Base-by-base conservation (phyloP, 2,113 vertebrate species). In the Leucosticte australis region DNA sequence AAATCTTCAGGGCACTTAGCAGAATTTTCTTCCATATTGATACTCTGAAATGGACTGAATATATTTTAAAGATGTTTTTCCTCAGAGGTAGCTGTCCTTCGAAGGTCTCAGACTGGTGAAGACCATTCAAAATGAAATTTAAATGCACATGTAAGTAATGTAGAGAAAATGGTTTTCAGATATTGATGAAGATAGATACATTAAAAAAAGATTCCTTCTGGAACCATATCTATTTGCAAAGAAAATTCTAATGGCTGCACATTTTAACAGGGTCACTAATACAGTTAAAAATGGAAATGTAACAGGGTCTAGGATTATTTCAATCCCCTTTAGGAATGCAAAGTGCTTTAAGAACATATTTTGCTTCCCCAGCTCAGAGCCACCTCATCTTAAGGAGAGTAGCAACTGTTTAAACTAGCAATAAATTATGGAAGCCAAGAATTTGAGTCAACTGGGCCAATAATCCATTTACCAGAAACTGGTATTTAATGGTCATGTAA, bases 241-340 rank as follows among this genome's bases (percentile, higher is more conserved):
- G 41, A 89, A 92, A 89, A 90, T 41, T 94, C 50, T 92, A 94
- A 95, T 92, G 91, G 47, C 70, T 90, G 52, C 42, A 62, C 44
- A 56, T 92, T 90, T 90, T 87, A 91, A 80, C 57, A 95, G 60
- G 37, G 49, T 89, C 81, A 56, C 76, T 94, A 95, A 96, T 94
- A 92, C 90, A 80, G 82, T 94, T 95, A 87, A 92, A 95, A 95
- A 94, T 74, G 63, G 76, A 96, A 94, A 91, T 94, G 21, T 85
- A 94, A 89, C 53, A 89, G 91, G 60, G 55, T 85, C 86, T 92
- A 92, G 74, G 76, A 94, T 85, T 89, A 82, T 41, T 92, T 87
- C 87, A 93, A 85, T 87, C 44, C 11, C 46, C 14, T 87, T 83
- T 87, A 94, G 64, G 85, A 94, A 91, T 81, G 69, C 44, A 70